phyloP scores from a whole-genome alignment of 1,140 invertebrate genomes.

The Pogonus chalceus region DNA sequence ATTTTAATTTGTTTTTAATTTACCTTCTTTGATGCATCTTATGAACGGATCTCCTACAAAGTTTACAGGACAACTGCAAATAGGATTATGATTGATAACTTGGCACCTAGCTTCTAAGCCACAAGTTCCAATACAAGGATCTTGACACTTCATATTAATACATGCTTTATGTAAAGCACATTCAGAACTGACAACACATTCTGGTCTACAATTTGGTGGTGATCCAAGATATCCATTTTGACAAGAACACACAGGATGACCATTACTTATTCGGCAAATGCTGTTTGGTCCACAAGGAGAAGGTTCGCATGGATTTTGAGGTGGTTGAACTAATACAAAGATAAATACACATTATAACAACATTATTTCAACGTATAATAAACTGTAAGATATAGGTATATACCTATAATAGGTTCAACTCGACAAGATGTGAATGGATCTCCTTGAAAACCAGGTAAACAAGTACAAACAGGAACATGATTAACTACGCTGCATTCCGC shows the following conservation, averaged over 20 bases:
- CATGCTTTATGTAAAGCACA: conserved; percentile 62
- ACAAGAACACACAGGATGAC: conserved; percentile 69
- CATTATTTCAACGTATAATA: neutral
- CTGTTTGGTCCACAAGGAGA: conserved; percentile 74
- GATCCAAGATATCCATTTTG: conserved; percentile 62
- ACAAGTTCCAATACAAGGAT: conserved; percentile 72
- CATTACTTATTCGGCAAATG: conserved; percentile 57
- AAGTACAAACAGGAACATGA: conserved; percentile 71
- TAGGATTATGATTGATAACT: conserved; percentile 73
- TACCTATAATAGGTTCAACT: conserved; percentile 43
- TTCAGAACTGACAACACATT: conserved; percentile 70
- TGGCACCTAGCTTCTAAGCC: conserved; percentile 68
- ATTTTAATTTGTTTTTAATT: conserved; percentile 33
- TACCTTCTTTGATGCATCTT: conserved; percentile 59
- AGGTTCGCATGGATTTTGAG: conserved; percentile 62
- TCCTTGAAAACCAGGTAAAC: conserved; percentile 60
- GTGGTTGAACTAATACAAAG: conserved; percentile 19
- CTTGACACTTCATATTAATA: conserved; percentile 67
- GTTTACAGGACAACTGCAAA: conserved; percentile 67
- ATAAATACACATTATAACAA: neutral
- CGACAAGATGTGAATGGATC: conserved; percentile 75
- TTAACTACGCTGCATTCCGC: conserved; percentile 70
- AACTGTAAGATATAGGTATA: conserved; percentile 29
- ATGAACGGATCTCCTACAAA: conserved; percentile 75
- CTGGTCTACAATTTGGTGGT: conserved; percentile 65